Evolutionary conservation across 2,113 vertebrate species (phyloP).

Genomic region (Thunnus thynnus): DNA sequence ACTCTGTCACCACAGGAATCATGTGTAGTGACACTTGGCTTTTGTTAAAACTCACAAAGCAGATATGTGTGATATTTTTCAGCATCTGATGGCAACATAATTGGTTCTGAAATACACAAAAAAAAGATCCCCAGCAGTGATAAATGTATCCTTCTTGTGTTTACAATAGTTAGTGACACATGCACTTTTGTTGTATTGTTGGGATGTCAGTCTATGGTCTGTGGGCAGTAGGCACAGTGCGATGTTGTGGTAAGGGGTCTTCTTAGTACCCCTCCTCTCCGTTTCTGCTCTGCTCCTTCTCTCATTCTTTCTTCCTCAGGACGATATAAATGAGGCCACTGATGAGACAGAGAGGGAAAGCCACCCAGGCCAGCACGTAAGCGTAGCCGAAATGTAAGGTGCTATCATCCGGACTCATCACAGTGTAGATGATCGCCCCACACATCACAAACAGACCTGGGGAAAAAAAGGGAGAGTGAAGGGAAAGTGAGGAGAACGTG

Average conservation of each 20-base stretch:
- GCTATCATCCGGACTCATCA: slow-evolving; percentile 82
- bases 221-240: slow-evolving; percentile 82
- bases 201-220: slow-evolving; percentile 78
- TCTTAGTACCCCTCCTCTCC: slow-evolving; percentile 41
- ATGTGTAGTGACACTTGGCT: neutral
- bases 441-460: slow-evolving; percentile 97
- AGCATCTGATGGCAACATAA: slow-evolving; percentile 36
- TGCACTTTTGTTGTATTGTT: slow-evolving; percentile 62
- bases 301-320: slow-evolving; percentile 95
- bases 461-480: neutral
- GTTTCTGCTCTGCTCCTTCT: slow-evolving; percentile 22
- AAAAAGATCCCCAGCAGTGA: slow-evolving; percentile 18
- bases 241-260: slow-evolving; percentile 67
- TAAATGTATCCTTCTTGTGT: slow-evolving; percentile 40
- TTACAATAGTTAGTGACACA: slow-evolving; percentile 59
- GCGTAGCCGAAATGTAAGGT: slow-evolving; percentile 84
- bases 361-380: slow-evolving; percentile 96
- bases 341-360: slow-evolving; percentile 93
- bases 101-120: slow-evolving; percentile 27
- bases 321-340: slow-evolving; percentile 95
- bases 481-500: neutral
- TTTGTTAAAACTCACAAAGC: slow-evolving; percentile 7
- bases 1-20: slow-evolving; percentile 4
- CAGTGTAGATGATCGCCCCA: slow-evolving; percentile 95
- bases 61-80: slow-evolving; percentile 28